Percentiles rank a stretch among this genome's conserved stretches.
Evolutionary conservation across 2,797 vertebrate species (phyloP).

Genomic region (Acipenser transmontanus): DNA sequence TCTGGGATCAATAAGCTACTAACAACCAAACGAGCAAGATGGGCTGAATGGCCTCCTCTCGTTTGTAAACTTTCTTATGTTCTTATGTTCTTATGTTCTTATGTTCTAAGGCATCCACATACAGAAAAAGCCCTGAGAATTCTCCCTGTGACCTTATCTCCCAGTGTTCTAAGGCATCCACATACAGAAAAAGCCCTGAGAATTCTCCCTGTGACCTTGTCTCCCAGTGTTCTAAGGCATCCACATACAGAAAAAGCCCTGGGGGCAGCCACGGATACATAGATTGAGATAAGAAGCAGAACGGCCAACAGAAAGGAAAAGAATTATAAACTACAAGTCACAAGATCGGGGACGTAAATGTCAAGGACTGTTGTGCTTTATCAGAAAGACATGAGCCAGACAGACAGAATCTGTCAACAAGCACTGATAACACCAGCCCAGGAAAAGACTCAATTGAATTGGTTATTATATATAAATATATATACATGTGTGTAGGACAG

Average conservation of each 20-base stretch:
- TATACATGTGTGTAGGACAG: not conserved
- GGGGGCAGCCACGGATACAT: not conserved
- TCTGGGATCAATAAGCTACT: no score
- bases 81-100: no score
- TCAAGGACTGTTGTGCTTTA: not conserved
- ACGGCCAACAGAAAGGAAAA: not conserved
- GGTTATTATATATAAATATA: not conserved
- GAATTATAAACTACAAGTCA: not conserved
- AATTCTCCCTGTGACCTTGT: not conserved
- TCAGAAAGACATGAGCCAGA: not conserved
- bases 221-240: not conserved
- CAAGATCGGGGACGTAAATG: not conserved
- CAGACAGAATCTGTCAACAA: constrained; percentile 3
- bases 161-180: no score
- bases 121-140: no score
- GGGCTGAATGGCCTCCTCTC: no score
- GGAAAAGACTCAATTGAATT: not conserved
- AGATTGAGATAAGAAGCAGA: not conserved
- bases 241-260: not conserved
- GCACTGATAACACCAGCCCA: not conserved
- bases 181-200: no score
- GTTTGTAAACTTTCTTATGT: no score
- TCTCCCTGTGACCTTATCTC: no score
- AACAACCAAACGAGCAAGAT: no score
- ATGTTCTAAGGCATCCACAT: no score